Evolutionary conservation across 2,797 vertebrate genomes (phyloP), one percentile per base, ranked within the genome.

Genomic region (Brachyrhaphis roseni): DNA sequence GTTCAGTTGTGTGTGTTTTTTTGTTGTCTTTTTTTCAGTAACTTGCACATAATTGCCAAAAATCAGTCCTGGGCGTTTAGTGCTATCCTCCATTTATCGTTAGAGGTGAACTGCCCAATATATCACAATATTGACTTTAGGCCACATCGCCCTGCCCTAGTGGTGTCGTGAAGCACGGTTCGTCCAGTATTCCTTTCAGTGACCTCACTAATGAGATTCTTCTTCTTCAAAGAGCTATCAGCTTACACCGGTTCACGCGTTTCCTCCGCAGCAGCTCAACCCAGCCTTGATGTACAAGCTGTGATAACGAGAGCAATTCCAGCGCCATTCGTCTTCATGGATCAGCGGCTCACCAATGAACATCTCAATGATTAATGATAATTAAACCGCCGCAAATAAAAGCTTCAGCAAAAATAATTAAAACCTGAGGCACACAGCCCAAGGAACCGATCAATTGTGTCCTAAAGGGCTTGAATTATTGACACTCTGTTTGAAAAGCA

Each of bases 291-390:
- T 93, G 72, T 93, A 94, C 84, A 90, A 92, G 90, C 90, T 75
- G 45, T 76, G 82, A 90, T 95, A 95, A 96, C 92, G 86, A 90
- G 93, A 94, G 90, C 90, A 91, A 93, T 94, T 94, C 91, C 89
- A 85, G 84, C 90, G 34, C 86, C 90, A 88, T 95, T 91, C 84
- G 89, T 95, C 92, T 93, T 72, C 34, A 84, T 53, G 89, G 84
- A 88, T 47, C 83, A 70, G 84, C 86, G 84, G 88, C 90, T 88
- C 86, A 83, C 93, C 91, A 94, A 93, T 95, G 95, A 95, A 95
- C 94, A 94, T 93, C 90, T 74, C 86, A 84, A 87, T 94, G 94
- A 96, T 93, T 93, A 89, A 96, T 96, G 93, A 92, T 95, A 92
- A 95, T 95, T 92, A 95, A 95, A 94, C 80, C 72, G 12, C 77